Evolutionary conservation across 2,797 vertebrate species (phyloP).

Genomic region (Silurus aristotelis): DNA sequence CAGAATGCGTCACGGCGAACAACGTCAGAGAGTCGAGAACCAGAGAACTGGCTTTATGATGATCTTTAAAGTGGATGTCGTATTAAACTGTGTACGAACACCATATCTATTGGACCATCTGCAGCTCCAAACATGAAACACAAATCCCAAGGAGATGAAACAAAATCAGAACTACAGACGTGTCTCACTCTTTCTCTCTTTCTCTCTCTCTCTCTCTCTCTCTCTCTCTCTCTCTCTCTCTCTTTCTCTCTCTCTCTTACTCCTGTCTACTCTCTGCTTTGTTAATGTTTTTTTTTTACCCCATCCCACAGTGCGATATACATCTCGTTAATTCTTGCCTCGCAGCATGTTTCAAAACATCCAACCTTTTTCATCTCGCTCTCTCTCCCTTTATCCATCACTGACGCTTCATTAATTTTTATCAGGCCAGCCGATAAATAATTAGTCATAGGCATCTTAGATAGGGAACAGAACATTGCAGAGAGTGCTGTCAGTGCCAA

Average conservation of each 20-base stretch:
- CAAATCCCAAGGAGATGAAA: conserved; percentile 11
- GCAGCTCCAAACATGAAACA: conserved; percentile 8
- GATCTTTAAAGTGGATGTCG: conserved; percentile 17
- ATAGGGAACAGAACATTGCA: conserved; percentile 42
- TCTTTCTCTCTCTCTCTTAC: not conserved
- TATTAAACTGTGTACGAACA: not conserved
- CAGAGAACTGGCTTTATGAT: not conserved
- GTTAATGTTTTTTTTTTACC: not conserved
- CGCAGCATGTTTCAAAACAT: conserved; percentile 61
- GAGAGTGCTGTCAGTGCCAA: conserved; percentile 8
- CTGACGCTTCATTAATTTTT: conserved; percentile 37
- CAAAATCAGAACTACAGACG: not conserved
- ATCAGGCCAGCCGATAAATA: conserved; percentile 57
- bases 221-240: not conserved
- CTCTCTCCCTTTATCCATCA: conserved; percentile 33
- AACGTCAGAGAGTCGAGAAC: conserved; percentile 5
- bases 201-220: not conserved
- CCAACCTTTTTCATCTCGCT: conserved; percentile 20
- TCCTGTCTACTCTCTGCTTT: conserved; percentile 11
- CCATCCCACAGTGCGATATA: conserved; percentile 52
- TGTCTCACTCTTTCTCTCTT: not conserved
- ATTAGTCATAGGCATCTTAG: conserved; percentile 49
- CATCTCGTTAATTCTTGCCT: conserved; percentile 71
- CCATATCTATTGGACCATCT: conserved; percentile 10
- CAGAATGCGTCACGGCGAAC: not conserved